phyloP scores from a whole-genome alignment of 1,140 invertebrate species.

The Eriocheir sinensis region DNA sequence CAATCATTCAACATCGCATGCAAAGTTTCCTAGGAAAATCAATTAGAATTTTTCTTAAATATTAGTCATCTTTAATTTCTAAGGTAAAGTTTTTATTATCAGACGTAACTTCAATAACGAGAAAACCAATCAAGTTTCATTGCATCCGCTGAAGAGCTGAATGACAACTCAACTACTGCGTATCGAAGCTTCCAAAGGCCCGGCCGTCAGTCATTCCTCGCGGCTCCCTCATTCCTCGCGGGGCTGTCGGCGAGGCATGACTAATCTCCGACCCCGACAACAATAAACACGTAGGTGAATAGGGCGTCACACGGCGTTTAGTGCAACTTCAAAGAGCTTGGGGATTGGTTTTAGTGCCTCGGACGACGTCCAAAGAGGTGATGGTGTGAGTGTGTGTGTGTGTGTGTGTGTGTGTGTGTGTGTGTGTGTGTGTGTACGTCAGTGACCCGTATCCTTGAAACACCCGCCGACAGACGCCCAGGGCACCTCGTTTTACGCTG shows the following conservation, averaged over 20 bases:
- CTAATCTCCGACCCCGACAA: neutral
- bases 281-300: neutral
- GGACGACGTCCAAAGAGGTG: neutral
- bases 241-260: neutral
- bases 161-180: too few species aligned
- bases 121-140: too few species aligned
- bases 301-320: slow-evolving; percentile 1
- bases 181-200: neutral
- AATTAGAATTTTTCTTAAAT: too few species aligned
- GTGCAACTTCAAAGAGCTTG: slow-evolving; percentile 1
- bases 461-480: neutral
- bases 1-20: too few species aligned
- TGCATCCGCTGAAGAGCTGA: too few species aligned
- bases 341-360: neutral
- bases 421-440: neutral
- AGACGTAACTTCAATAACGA: too few species aligned
- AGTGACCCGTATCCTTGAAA: neutral
- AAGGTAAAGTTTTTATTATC: too few species aligned
- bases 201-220: neutral
- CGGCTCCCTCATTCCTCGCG: neutral
- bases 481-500: too few species aligned
- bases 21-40: too few species aligned
- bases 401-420: neutral
- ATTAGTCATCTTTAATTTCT: too few species aligned
- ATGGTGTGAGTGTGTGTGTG: neutral